Conservation (phyloP, 2,113 vertebrate species). For the Heptranchias perlo region DNA sequence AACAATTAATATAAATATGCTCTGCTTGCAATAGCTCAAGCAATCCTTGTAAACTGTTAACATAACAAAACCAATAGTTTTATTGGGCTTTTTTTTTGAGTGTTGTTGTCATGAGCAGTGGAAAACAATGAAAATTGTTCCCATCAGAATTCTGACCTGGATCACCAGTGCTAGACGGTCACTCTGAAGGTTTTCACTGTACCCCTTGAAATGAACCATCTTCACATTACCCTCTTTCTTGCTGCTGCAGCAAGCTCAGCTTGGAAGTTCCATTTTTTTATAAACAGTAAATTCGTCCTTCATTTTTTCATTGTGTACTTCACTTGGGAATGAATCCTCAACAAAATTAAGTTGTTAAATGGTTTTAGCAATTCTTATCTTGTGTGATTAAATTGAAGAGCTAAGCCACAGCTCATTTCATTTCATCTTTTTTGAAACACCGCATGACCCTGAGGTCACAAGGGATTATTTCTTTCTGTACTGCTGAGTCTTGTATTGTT, state of each 20-base stretch:
- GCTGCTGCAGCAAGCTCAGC: background rate
- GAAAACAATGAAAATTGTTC: background rate
- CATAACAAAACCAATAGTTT: background rate
- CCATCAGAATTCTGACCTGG: background rate
- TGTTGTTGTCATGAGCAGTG: background rate
- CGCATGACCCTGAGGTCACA: constrained; percentile 46
- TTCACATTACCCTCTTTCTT: background rate
- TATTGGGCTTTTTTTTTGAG: background rate
- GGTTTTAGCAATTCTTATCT: constrained; percentile 49
- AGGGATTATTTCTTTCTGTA: constrained; percentile 47
- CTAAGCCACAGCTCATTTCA: constrained; percentile 48
- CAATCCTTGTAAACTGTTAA: background rate
- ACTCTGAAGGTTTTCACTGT: background rate
- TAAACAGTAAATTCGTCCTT: constrained; percentile 31
- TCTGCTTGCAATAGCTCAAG: background rate
- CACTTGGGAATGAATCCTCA: constrained; percentile 24
- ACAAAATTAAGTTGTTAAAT: constrained; percentile 41
- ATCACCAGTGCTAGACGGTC: background rate
- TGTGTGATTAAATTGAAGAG: constrained; percentile 50
- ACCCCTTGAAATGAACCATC: background rate
- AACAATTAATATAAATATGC: background rate
- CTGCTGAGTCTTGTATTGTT: constrained; percentile 44
- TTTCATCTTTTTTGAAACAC: constrained; percentile 51
- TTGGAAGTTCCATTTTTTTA: background rate
- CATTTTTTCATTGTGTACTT: constrained; percentile 28